Conservation (phyloP, 1,140 invertebrate genomes). For the Drosophila sp. region DNA sequence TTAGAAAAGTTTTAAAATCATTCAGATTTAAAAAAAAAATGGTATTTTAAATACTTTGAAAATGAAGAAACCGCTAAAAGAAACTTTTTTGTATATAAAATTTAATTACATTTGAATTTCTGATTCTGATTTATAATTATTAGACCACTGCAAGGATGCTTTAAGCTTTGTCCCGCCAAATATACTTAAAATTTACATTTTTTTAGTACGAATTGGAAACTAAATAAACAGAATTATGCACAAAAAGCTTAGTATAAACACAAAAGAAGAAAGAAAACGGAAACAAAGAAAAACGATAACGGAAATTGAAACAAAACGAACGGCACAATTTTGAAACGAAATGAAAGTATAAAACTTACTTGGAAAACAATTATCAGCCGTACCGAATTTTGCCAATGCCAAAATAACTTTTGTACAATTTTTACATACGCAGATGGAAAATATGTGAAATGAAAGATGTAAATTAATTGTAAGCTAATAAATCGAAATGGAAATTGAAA, state of each 20-base stretch:
- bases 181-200: conserved; percentile 5
- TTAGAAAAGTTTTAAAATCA: too few relatives aligned
- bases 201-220: conserved; percentile 43
- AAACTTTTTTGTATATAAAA: too few relatives aligned
- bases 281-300: conserved; percentile 4
- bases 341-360: conserved; percentile 77
- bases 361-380: conserved; percentile 84
- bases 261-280: conserved; percentile 23
- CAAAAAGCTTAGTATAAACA: conserved; percentile 39
- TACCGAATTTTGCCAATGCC: conserved; percentile 76
- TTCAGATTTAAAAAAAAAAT: too few relatives aligned
- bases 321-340: conserved; percentile 44
- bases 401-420: conserved; percentile 73
- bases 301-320: conserved; percentile 44
- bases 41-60: too few relatives aligned
- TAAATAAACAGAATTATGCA: conserved; percentile 32
- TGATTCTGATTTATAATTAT: too few relatives aligned
- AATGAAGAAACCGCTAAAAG: too few relatives aligned
- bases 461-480: conserved; percentile 63
- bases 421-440: conserved; percentile 58
- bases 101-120: too few relatives aligned
- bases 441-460: conserved; percentile 57
- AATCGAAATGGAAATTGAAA: neutral
- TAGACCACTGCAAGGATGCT: conserved; percentile 11
- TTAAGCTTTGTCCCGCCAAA: conserved; percentile 1